Evolutionary conservation across 2,888 invertebrate species (phyloP).

Genomic region (Mycogona germanica): DNA sequence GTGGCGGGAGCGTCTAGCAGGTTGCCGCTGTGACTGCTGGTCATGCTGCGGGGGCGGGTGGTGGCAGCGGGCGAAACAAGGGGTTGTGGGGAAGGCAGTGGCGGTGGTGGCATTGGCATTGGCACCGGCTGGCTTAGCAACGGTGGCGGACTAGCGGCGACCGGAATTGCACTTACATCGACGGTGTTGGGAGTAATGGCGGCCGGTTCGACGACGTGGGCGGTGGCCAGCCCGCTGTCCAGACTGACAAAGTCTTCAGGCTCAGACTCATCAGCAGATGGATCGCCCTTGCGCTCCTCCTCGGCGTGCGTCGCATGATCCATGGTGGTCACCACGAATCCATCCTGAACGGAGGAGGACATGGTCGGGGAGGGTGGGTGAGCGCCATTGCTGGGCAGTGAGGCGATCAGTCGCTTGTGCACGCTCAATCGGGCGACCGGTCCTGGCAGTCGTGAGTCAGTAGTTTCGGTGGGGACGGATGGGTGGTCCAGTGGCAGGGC

Average conservation of each 20-base stretch:
- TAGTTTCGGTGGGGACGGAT: too few relatives aligned
- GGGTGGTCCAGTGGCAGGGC: too few relatives aligned
- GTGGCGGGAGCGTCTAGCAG: not conserved
- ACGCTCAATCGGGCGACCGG: too few relatives aligned
- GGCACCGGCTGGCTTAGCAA: too few relatives aligned
- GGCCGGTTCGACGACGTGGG: slow-evolving; percentile 1
- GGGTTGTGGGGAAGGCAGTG: not conserved
- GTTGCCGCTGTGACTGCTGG: not conserved
- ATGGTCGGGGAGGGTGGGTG: not conserved
- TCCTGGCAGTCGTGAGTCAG: too few relatives aligned
- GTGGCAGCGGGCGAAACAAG: not conserved
- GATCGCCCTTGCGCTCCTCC: not conserved
- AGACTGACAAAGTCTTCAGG: slow-evolving; percentile 73
- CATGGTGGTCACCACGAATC: slow-evolving; percentile 16
- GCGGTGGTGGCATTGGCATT: too few relatives aligned
- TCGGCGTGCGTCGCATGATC: too few relatives aligned
- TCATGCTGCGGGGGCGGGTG: not conserved
- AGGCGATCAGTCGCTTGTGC: not conserved
- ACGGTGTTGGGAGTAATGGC: too few relatives aligned
- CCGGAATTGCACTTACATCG: too few relatives aligned
- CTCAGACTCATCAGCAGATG: slow-evolving; percentile 56
- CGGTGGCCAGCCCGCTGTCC: slow-evolving; percentile 33
- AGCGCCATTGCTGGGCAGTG: not conserved
- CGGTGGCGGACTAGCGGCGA: too few relatives aligned
- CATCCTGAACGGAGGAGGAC: slow-evolving; percentile 8